Evolutionary conservation across 2,113 vertebrate species (phyloP), one percentile per base, ranked within the genome.

Genomic region (Lipophrys pholis): DNA sequence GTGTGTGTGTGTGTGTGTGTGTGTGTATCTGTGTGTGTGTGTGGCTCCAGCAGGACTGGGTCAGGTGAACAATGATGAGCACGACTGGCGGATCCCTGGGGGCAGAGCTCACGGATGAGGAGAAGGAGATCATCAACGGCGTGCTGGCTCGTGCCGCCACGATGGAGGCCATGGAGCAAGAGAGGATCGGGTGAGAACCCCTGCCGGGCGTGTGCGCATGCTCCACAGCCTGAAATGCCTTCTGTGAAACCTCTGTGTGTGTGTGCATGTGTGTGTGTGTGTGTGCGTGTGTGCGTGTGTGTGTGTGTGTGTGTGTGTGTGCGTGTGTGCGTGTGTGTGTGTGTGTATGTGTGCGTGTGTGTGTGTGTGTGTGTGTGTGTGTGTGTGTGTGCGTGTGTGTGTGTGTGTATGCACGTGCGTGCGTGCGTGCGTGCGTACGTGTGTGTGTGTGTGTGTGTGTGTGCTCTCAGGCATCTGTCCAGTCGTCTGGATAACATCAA

Each of bases 71-170:
- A 67, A 84, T 6, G 41, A 89, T 88, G 90, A 82, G 65, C 73
- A 40, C 40, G 69, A 69, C 78, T 62, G 91, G 88, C 89, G 75
- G 92, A 87, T 6, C 80, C 39, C 67, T 60, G 12, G 83, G 82
- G 5, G 95, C 94, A 60, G 96, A 98, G 79, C 95, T 99, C 91
- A 99, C 96, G 0, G 96, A 98, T 0, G 96, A 98, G 84, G 97
- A 99, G 90, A 98, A 97, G 91, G 96, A 96, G 83, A 96, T 97
- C 73, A 99, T 99, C 93, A 98, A 97, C 94, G 48, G 92, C 0
- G 97, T 99, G 11, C 95, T 99, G 0, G 95, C 95, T 6, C 92
- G 97, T 0, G 97, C 97, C 0, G 94, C 96, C 91, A 95, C 94
- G 82, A 97, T 99, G 95, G 97, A 99, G 81, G 94, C 90, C 76